These are phyloP conservation scores for Plodia interpunctella DNA, from an alignment of 1,140 invertebrate species.

Conservation along the genomic window DNA sequence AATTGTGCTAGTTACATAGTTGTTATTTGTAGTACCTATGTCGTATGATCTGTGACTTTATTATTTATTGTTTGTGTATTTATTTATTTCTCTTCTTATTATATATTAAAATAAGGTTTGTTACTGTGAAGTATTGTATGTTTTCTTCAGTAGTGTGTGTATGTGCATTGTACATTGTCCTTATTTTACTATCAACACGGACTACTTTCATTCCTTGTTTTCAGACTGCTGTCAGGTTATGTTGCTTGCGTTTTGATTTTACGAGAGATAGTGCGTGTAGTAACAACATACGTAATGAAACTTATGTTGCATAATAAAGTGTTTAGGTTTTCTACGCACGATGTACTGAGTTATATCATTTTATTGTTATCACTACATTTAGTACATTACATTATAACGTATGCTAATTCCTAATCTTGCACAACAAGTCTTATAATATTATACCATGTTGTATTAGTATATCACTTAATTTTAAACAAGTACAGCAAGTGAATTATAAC, in stretches of 20 bases:
- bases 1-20: background rate
- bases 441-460: too few relatives aligned
- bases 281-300: conserved; percentile 40
- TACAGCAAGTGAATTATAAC: background rate
- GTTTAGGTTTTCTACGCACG: conserved; percentile 26
- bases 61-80: too few relatives aligned
- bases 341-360: conserved; percentile 40
- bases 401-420: too few relatives aligned
- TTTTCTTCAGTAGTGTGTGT: too few relatives aligned
- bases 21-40: too few relatives aligned
- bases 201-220: background rate
- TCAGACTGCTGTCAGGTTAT: conserved; percentile 38
- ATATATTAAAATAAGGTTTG: too few relatives aligned
- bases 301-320: conserved; percentile 48
- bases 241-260: conserved; percentile 58
- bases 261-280: conserved; percentile 61
- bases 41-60: too few relatives aligned
- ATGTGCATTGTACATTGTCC: background rate
- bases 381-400: background rate
- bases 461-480: too few relatives aligned
- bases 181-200: background rate
- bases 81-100: too few relatives aligned
- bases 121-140: background rate
- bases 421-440: background rate
- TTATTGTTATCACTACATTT: conserved; percentile 45